Conservation (phyloP, 2,888 invertebrate species). For the Epicampocera succincta region DNA sequence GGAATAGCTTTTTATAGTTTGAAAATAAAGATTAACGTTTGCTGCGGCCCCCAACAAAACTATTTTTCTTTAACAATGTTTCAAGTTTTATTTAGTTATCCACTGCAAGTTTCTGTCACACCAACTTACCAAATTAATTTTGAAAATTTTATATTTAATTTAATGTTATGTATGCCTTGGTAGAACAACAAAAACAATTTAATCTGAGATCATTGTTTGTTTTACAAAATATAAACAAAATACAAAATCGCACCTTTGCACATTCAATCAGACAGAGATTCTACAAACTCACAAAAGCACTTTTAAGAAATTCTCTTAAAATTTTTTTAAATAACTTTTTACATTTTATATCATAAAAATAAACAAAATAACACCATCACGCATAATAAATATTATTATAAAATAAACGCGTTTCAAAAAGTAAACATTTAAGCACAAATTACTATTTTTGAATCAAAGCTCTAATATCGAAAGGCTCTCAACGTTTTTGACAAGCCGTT, state of each 20-base stretch:
- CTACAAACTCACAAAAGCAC: not conserved
- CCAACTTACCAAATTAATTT: constrained; percentile 30
- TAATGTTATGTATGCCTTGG: too few relatives aligned
- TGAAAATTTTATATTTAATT: too few relatives aligned
- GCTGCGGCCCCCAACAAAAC: too few relatives aligned
- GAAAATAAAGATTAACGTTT: too few relatives aligned
- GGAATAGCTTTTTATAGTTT: too few relatives aligned
- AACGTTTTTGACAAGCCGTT: constrained; percentile 47
- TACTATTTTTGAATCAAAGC: constrained; percentile 30
- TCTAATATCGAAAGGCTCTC: constrained; percentile 1
- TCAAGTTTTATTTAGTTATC: too few relatives aligned
- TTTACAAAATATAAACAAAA: constrained; percentile 22
- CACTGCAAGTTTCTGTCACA: not conserved
- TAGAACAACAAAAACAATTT: too few relatives aligned
- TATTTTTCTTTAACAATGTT: too few relatives aligned
- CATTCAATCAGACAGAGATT: constrained; percentile 1
- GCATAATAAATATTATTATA: constrained; percentile 15
- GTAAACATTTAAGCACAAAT: constrained; percentile 23
- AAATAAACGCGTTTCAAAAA: not conserved
- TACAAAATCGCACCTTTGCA: constrained; percentile 48
- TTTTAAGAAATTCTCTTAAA: not conserved
- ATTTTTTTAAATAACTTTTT: not conserved
- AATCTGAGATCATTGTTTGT: constrained; percentile 43
- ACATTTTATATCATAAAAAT: too few relatives aligned
- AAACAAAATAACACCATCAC: not conserved